These are phyloP conservation scores for Morpho deidamia DNA, from an alignment of 2,888 invertebrate genomes.

Conservation along the genomic window DNA sequence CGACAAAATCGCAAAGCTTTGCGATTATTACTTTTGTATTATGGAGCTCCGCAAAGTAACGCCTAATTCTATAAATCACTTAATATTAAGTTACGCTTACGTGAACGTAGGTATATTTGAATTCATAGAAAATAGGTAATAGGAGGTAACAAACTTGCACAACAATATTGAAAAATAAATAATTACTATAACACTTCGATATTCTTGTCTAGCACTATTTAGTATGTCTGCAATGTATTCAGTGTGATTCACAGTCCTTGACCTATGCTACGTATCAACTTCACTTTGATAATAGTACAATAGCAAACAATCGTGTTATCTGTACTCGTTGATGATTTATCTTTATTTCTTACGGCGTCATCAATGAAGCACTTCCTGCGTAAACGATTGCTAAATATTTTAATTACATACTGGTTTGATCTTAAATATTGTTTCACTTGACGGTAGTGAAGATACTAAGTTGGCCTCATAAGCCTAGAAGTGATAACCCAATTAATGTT, in stretches of 20 bases:
- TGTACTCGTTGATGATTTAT: background rate
- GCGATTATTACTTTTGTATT: too few relatives aligned
- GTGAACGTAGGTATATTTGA: background rate
- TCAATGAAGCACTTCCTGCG: too few relatives aligned
- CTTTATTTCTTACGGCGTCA: background rate
- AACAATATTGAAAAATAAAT: background rate
- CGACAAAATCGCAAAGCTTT: too few relatives aligned
- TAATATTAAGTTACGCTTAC: background rate
- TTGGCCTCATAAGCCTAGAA: too few relatives aligned
- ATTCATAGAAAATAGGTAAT: background rate
- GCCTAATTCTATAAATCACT: too few relatives aligned
- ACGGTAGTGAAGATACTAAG: too few relatives aligned
- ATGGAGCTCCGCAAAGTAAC: too few relatives aligned
- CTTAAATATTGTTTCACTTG: too few relatives aligned
- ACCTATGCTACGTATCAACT: constrained; percentile 30
- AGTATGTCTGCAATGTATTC: constrained; percentile 1
- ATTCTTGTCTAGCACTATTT: background rate
- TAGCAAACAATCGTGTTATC: constrained; percentile 9
- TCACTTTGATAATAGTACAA: constrained; percentile 20
- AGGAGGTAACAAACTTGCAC: background rate
- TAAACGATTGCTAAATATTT: too few relatives aligned
- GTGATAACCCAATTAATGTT: too few relatives aligned
- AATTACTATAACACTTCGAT: background rate
- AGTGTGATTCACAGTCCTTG: constrained; percentile 28
- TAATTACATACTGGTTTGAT: too few relatives aligned